Conservation (phyloP, 2,113 vertebrate genomes). For the Pogonocichla stellata region DNA sequence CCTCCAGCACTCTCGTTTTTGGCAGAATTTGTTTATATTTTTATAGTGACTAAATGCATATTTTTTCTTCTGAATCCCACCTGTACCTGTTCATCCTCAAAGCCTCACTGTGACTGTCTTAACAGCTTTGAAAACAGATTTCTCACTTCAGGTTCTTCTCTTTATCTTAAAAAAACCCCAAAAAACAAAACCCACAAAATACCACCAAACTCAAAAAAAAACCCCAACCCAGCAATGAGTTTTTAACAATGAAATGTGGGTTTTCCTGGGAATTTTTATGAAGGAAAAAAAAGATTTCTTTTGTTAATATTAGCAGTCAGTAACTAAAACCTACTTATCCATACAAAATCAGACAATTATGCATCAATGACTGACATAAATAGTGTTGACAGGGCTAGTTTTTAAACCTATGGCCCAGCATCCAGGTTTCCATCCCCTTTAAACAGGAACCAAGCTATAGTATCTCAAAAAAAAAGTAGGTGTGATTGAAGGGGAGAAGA, state of each 20-base stretch:
- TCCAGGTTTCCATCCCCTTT: background rate
- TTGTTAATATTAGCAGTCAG: background rate
- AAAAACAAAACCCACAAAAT: background rate
- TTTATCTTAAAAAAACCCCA: background rate
- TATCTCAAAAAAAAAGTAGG: background rate
- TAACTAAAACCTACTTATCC: background rate
- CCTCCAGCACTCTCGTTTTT: background rate
- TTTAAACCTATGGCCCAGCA: background rate
- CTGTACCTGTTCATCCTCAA: slow-evolving; percentile 13
- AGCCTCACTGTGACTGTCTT: background rate
- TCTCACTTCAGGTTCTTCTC: background rate
- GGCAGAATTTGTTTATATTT: background rate
- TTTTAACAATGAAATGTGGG: background rate
- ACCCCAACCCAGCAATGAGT: background rate
- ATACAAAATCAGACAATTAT: background rate
- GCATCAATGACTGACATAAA: background rate
- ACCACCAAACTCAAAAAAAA: background rate
- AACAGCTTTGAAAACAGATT: background rate
- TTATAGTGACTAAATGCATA: background rate
- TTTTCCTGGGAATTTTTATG: background rate
- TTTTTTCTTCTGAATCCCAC: background rate
- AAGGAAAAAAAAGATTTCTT: background rate
- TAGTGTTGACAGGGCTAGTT: background rate
- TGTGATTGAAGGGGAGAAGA: background rate
- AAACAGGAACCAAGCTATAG: background rate